These are phyloP conservation scores for Gadopsis bispinosus DNA, from an alignment of 2,797 vertebrate species.

Conservation along the genomic window DNA sequence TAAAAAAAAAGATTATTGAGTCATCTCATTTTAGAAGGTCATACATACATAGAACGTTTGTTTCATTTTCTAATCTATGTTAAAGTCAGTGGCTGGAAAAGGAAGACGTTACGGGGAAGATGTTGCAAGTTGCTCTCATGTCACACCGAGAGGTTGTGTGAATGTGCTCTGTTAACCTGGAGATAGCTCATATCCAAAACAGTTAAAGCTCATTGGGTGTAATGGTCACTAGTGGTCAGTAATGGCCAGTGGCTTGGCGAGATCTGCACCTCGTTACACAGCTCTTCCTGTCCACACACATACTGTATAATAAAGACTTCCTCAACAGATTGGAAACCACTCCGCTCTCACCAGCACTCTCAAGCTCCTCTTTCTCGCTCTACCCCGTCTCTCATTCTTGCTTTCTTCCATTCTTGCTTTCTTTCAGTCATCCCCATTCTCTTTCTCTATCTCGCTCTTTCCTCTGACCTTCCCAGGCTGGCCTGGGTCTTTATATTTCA, in stretches of 20 bases:
- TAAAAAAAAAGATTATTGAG: conserved; percentile 28
- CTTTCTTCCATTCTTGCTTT: conserved; percentile 55
- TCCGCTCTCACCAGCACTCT: conserved; percentile 64
- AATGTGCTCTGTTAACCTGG: conserved; percentile 67
- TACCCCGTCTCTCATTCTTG: conserved; percentile 45
- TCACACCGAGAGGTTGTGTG: conserved; percentile 42
- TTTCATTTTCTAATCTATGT: conserved; percentile 26
- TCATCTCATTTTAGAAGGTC: conserved; percentile 59
- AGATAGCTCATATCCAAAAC: conserved; percentile 67
- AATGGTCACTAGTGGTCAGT: conserved; percentile 80
- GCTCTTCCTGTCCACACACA: conserved; percentile 80
- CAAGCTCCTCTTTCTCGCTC: conserved; percentile 47
- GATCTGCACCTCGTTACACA: conserved; percentile 63
- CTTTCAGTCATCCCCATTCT: conserved; percentile 57
- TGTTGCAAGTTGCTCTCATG: conserved; percentile 1
- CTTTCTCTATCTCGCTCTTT: conserved; percentile 61
- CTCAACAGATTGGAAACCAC: conserved; percentile 77
- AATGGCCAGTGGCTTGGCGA: conserved; percentile 81
- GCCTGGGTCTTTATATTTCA: conserved; percentile 85
- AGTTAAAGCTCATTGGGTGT: conserved; percentile 72
- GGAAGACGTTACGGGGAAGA: conserved; percentile 19
- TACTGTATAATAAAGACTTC: conserved; percentile 79
- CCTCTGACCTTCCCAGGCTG: conserved; percentile 82
- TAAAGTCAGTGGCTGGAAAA: conserved; percentile 41
- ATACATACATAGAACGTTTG: conserved; percentile 40